Percentiles rank a stretch among this genome's conserved stretches.
These are phyloP conservation scores for Brienomyrus brachyistius DNA, from an alignment of 2,113 vertebrate genomes.

Conservation along the genomic window DNA sequence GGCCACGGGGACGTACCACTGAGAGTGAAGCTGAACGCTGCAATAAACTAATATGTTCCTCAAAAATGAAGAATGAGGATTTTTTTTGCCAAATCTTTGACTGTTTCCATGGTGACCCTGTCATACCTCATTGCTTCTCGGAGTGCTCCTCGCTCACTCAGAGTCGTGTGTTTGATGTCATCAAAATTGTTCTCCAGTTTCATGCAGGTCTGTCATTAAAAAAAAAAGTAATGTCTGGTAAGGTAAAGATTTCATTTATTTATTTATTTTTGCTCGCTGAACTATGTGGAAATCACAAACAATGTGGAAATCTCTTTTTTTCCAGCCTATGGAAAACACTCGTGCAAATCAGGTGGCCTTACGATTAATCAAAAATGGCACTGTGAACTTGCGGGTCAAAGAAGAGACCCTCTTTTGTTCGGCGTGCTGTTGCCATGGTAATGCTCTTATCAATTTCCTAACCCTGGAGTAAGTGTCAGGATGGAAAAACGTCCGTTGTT, in stretches of 20 bases:
- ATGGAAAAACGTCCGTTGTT: slow-evolving; percentile 41
- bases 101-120: slow-evolving; percentile 83
- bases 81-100: slow-evolving; percentile 76
- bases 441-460: slow-evolving; percentile 50
- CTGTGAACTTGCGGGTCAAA: slow-evolving; percentile 52
- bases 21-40: slow-evolving; percentile 77
- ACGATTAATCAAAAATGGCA: slow-evolving; percentile 65
- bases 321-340: slow-evolving; percentile 27
- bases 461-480: slow-evolving; percentile 36
- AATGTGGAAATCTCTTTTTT: slow-evolving; percentile 32
- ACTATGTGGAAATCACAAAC: slow-evolving; percentile 26
- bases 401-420: slow-evolving; percentile 52
- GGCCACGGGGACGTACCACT: slow-evolving; percentile 76
- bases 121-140: slow-evolving; percentile 88
- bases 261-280: slow-evolving; percentile 27
- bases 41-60: slow-evolving; percentile 88
- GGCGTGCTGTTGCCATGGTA: slow-evolving; percentile 59
- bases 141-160: slow-evolving; percentile 78
- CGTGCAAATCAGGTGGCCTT: slow-evolving; percentile 40
- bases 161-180: slow-evolving; percentile 88
- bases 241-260: slow-evolving; percentile 1
- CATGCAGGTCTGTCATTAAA: slow-evolving; percentile 64
- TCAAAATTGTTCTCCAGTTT: slow-evolving; percentile 85
- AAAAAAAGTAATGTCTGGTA: neutral
- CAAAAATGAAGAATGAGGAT: slow-evolving; percentile 90